phyloP scores from a whole-genome alignment of 2,113 vertebrate species.

The Brienomyrus longianalis region DNA sequence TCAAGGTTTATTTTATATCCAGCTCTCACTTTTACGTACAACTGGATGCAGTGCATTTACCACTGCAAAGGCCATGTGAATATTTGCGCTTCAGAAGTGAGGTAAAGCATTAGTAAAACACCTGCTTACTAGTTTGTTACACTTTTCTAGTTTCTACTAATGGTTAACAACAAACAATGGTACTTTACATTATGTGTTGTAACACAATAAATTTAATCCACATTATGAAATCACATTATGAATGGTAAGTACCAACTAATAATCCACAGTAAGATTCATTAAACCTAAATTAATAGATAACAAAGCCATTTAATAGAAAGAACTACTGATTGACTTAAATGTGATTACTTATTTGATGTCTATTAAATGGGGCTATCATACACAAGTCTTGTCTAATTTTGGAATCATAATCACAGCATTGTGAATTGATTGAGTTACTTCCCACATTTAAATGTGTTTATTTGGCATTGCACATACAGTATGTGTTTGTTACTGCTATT shows the following conservation, averaged over 20 bases:
- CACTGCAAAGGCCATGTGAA: neutral
- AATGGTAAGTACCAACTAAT: neutral
- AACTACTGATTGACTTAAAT: constrained; percentile 1
- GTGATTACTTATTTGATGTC: neutral
- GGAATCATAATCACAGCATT: neutral
- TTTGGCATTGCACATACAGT: neutral
- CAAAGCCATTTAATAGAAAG: neutral
- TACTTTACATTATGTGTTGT: neutral
- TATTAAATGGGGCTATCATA: neutral
- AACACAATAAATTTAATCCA: neutral
- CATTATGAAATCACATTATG: neutral
- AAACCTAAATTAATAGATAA: neutral
- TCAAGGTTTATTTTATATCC: neutral
- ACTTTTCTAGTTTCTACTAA: neutral
- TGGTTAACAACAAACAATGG: neutral
- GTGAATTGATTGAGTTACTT: neutral
- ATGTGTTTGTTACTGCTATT: neutral
- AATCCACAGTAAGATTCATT: neutral
- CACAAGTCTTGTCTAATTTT: neutral
- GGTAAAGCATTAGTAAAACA: neutral
- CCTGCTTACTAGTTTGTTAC: neutral
- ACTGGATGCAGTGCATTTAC: neutral
- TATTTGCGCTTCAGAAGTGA: neutral
- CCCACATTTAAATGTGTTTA: neutral
- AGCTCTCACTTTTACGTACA: neutral